Base-by-base conservation (phyloP, 2,797 vertebrate species). In the Erethizon dorsatum region DNA sequence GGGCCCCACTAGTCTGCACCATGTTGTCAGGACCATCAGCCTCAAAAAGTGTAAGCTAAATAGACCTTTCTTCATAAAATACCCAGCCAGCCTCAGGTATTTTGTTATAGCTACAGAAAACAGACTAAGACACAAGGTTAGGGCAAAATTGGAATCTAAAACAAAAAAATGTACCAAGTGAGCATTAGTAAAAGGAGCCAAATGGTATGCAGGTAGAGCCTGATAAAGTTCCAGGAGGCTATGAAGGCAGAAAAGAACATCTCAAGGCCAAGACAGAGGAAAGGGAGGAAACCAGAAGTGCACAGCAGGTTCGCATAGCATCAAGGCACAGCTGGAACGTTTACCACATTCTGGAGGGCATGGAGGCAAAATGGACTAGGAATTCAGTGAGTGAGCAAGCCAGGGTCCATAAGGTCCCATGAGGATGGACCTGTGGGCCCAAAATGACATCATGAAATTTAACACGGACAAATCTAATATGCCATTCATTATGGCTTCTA, bases 61-160 rank as follows among this genome's bases (percentile, higher is more conserved):
- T 9, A 15, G 17, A n/a, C 14, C 1, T 11, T 50, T 79, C 33
- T 45, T 67, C 71, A 69, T 37, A 4, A 79, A 86, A 28, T 61
- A 50, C 69, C 11, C 50, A 78, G 4, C 14, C 79, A 52, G 75
- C 50, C 73, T 50, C 73, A 8, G 11, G 11, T 14, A 56, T 57
- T 94, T 63, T 17, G 5, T 50, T 77, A 77, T 18, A 61, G 61
- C 26, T 41, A 71, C 13, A 59, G 52, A 77, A 78, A 78, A 52
- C 6, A n/a, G 63, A 71, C 45, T 71, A 45, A 24, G 61, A 52
- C 1, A 65, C 45, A 92, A 65, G 37, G 4, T 69, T 88, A 83
- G n/a, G 31, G 37, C 28, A 78, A 14, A 95, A 61, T 22, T 94
- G 28, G 54, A 77, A 87, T 91, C n/a, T 82, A 26, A 96, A 94